Base-by-base conservation (phyloP, 2,888 invertebrate genomes). In the Pherbina coryleti region DNA sequence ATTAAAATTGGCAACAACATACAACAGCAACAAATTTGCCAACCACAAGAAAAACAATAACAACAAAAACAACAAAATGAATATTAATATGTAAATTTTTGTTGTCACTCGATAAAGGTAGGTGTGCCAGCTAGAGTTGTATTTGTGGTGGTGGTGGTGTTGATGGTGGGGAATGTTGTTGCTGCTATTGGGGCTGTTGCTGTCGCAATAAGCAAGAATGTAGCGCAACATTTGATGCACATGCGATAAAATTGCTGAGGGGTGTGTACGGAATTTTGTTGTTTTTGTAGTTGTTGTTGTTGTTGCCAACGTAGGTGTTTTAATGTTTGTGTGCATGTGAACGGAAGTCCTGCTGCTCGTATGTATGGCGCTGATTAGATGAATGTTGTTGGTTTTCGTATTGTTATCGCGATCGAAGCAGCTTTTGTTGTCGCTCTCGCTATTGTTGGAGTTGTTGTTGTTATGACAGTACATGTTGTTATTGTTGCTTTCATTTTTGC, bases 51-150 rank as follows among this genome's bases (percentile, higher is more conserved):
- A 64, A 49, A 64, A 49, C 51, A 62, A 49, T 25, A 22, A 57
- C 37, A 55, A 55, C 31, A 28, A 51, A 8, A 53, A 31, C 71
- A 31, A 28, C 57, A 57, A 55, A 28, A 49, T 17, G 17, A 66
- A 31, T 11, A 44, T 53, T 75, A 67, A 67, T 75, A 75, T 75
- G 75, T 69, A 51, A 70, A 57, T 79, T 79, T 80, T 70, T 81
- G 75, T 66, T 79, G 83, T 80, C 80, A 37, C 71, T 53, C 72
- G 77, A 66, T 55, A 62, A 66, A 7, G 72, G 60, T 57, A 80
- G 67, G 66, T 79, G 64, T 72, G 75, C 67, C 34, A 77, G 76
- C 51, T 57, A 51, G 76, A 71, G 57, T 31, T 62, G 55, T 22
- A 17, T 57, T 53, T 66, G 22, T 53, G 57, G 17, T 19, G 57